These are phyloP conservation scores for Megaustenia siamemsis DNA, from an alignment of 2,888 invertebrate species.

Conservation along the genomic window DNA sequence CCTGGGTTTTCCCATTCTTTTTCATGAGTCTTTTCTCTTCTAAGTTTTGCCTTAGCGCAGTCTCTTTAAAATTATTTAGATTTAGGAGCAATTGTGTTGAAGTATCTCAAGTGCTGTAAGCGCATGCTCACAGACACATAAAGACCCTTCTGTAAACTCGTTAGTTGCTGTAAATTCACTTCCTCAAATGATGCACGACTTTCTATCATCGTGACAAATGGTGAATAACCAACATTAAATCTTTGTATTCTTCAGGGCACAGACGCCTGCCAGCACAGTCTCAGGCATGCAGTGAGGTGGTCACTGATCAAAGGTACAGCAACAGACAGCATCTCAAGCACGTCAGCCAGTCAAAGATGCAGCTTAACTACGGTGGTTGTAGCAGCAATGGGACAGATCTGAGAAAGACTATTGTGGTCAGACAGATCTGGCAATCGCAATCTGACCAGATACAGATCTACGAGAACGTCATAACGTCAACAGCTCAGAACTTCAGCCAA, in stretches of 20 bases:
- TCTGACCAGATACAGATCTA: not conserved
- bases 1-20: too few relatives aligned
- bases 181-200: too few relatives aligned
- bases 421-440: not conserved
- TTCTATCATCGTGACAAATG: not conserved
- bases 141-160: too few relatives aligned
- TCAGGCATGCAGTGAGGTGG: not conserved
- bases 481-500: too few relatives aligned
- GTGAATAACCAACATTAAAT: not conserved
- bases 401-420: not conserved
- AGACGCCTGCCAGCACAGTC: not conserved
- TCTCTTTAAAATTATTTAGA: too few relatives aligned
- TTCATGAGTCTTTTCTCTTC: too few relatives aligned
- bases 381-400: not conserved
- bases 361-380: not conserved
- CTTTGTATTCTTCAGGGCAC: not conserved
- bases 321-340: not conserved
- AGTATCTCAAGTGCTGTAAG: too few relatives aligned
- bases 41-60: too few relatives aligned
- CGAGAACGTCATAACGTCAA: not conserved
- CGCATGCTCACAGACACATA: too few relatives aligned
- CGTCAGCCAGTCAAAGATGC: not conserved
- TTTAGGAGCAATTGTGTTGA: too few relatives aligned
- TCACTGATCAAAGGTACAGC: not conserved
- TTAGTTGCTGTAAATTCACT: too few relatives aligned